phyloP scores from a whole-genome alignment of 2,113 vertebrate species.

The Petrocephalus zakoni region DNA sequence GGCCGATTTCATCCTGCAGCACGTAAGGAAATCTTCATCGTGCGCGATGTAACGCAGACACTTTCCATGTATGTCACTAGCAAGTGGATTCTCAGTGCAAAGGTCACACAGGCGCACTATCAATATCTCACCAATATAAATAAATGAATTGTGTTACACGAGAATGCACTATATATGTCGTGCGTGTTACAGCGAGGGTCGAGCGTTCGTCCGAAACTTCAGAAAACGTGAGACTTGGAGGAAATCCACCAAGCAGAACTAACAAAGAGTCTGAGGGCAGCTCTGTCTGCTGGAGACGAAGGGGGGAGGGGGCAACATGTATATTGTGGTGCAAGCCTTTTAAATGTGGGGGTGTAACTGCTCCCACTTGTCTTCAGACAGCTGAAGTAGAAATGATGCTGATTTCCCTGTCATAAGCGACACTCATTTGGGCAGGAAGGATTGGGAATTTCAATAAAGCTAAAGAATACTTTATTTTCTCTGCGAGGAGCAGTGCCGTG shows the following conservation, averaged over 20 bases:
- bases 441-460: constrained; percentile 48
- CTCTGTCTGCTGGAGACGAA: constrained; percentile 28
- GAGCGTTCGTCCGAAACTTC: neutral
- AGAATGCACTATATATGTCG: neutral
- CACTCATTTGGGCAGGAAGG: constrained; percentile 39
- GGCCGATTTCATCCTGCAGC: neutral
- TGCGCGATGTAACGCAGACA: neutral
- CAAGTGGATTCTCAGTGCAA: neutral
- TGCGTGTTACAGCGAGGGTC: neutral
- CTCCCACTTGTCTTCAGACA: constrained; percentile 31
- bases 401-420: constrained; percentile 37
- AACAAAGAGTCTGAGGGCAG: constrained; percentile 42
- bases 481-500: constrained; percentile 39
- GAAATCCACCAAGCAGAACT: constrained; percentile 43
- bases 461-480: constrained; percentile 53
- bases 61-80: neutral
- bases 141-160: neutral
- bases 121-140: neutral
- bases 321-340: constrained; percentile 18
- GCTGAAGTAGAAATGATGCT: constrained; percentile 35
- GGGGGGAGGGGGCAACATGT: neutral
- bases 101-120: neutral
- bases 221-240: constrained; percentile 17
- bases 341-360: constrained; percentile 22
- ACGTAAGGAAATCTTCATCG: neutral